Percentiles rank a stretch among this genome's conserved stretches.
Conservation (phyloP, 2,888 invertebrate genomes). For the Cosmorhoe ocellata region DNA sequence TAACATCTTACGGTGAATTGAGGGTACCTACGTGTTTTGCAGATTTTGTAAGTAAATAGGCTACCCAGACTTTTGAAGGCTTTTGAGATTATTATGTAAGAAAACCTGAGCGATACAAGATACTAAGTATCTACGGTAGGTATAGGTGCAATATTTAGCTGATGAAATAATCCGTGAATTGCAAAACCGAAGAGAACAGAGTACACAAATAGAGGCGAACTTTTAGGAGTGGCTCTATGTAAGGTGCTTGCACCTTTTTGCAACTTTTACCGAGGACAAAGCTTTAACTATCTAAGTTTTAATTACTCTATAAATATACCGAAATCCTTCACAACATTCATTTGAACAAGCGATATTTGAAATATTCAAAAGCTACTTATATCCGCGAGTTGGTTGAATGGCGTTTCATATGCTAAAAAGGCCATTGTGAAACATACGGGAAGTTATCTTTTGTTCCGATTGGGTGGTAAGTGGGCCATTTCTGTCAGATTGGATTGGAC, state of each 20-base stretch:
- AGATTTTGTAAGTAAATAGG: constrained; percentile 1
- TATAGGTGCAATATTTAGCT: too few relatives aligned
- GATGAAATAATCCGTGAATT: too few relatives aligned
- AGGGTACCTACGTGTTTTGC: neutral
- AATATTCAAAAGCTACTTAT: constrained; percentile 13
- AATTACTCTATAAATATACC: too few relatives aligned
- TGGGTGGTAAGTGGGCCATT: constrained; percentile 18
- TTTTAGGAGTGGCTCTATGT: too few relatives aligned
- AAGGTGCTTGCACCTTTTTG: too few relatives aligned
- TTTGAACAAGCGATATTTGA: constrained; percentile 1
- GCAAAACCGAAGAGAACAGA: too few relatives aligned
- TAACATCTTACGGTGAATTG: constrained; percentile 6
- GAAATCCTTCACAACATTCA: neutral
- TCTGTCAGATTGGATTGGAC: constrained; percentile 6
- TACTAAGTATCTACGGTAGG: too few relatives aligned
- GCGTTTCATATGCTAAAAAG: constrained; percentile 14
- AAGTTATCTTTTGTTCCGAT: constrained; percentile 17
- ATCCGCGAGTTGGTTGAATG: constrained; percentile 5
- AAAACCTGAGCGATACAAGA: too few relatives aligned
- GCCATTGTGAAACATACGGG: constrained; percentile 15
- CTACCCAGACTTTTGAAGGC: neutral
- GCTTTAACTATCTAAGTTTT: too few relatives aligned
- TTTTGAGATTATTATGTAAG: too few relatives aligned
- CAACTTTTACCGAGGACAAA: too few relatives aligned
- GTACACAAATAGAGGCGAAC: too few relatives aligned